Base-by-base conservation (phyloP, 2,797 vertebrate genomes). In the Sebastes hopkinsi region DNA sequence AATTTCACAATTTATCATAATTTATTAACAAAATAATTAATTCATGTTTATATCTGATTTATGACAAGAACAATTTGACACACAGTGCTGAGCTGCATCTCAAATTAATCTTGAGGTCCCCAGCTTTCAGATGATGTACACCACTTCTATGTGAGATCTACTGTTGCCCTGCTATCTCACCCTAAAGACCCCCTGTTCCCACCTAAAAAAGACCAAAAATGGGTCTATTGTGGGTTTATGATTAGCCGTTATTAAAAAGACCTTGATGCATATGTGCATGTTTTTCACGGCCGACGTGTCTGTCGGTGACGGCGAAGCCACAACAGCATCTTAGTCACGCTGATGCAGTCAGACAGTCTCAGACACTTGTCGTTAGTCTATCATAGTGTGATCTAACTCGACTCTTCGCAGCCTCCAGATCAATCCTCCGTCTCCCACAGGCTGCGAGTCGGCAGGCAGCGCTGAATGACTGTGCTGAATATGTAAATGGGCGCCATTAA, bases 401-500 rank as follows among this genome's bases (percentile, higher is more conserved):
- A 42, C 68, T 66, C 65, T 55, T 85, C 65, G 54, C 79, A 75
- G 80, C 80, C 69, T 60, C 72, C 36, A 38, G 62, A 88, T 89
- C 87, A 79, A 56, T 77, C 77, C 58, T 75, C 66, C 69, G 5
- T 80, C 79, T 90, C 81, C 84, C 87, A 62, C 67, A 25, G 83
- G 65, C 84, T 52, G 67, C 61, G 74, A 78, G 84, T 82, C 80
- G 34, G 83, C 29, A 16, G 87, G 82, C 70, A 14, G 82, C 86
- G 77, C 79, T 89, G 85, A 86, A 87, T 87, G 70, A 71, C 85
- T 74, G 72, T 60, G 80, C 85, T 83, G 87, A 92, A 93, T 94
- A 94, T 94, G 93, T 94, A 95, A 95, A 95, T 92, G 80, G 38
- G 4, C 73, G 86, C 92, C 90, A 93, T 94, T 93, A 92, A 93